Conservation (phyloP, 2,113 vertebrate species). For the Rhinolophus ferrumequinum region DNA sequence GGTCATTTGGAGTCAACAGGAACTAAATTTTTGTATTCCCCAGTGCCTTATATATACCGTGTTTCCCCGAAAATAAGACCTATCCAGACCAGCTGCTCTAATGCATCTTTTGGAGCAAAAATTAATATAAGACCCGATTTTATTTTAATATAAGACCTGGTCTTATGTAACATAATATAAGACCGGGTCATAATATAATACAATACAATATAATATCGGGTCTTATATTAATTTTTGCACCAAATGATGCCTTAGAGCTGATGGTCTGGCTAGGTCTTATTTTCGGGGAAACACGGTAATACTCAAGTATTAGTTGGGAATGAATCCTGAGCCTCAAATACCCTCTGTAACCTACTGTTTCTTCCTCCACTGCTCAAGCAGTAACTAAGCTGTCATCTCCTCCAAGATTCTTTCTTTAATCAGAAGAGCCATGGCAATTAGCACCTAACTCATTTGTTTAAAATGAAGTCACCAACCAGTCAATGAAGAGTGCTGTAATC, state of each 20-base stretch:
- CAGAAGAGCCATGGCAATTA: background rate
- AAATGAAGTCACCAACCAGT: slow-evolving; percentile 21
- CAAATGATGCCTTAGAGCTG: too few species aligned
- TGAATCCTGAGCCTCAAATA: background rate
- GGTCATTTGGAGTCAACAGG: background rate
- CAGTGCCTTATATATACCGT: background rate
- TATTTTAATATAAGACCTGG: too few species aligned
- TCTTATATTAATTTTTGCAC: too few species aligned
- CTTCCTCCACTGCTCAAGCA: background rate
- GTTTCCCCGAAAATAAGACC: too few species aligned
- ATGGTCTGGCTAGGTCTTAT: too few species aligned
- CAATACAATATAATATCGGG: too few species aligned
- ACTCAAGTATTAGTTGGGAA: background rate
- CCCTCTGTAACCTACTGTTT: background rate
- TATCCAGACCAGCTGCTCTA: too few species aligned
- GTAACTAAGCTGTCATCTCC: background rate
- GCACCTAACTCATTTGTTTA: background rate
- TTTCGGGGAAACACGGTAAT: background rate
- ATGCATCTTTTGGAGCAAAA: too few species aligned
- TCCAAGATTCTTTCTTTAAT: background rate
- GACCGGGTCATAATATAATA: too few species aligned
- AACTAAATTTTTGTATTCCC: background rate
- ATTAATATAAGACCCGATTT: too few species aligned
- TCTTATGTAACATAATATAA: too few species aligned
- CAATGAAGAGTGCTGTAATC: background rate